These are phyloP conservation scores for Orchesella cincta DNA, from an alignment of 1,140 invertebrate species.

Conservation along the genomic window DNA sequence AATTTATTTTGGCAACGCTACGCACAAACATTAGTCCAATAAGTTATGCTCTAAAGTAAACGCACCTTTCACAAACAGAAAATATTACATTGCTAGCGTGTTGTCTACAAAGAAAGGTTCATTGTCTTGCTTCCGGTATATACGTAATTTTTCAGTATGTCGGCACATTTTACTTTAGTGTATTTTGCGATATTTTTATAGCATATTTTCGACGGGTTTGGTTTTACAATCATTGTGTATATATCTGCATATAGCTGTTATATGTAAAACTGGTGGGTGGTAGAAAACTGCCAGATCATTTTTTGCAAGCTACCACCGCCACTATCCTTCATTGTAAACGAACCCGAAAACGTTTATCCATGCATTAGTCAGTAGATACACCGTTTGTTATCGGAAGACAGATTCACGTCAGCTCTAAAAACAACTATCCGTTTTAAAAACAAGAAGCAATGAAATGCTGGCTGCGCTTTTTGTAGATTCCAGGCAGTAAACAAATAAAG, in stretches of 20 bases:
- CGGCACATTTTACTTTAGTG: background rate
- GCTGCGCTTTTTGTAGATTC: too few relatives aligned
- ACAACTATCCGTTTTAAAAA: too few relatives aligned
- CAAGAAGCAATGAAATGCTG: too few relatives aligned
- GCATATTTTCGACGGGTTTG: background rate
- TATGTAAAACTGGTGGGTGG: background rate
- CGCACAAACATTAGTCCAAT: background rate
- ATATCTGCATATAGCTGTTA: too few relatives aligned
- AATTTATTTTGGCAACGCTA: constrained; percentile 12
- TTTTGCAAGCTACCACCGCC: background rate
- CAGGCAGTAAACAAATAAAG: too few relatives aligned
- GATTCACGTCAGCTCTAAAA: too few relatives aligned
- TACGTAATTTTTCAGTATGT: background rate
- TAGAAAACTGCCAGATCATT: too few relatives aligned
- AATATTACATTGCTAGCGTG: too few relatives aligned
- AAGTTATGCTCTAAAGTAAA: background rate
- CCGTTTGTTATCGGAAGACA: too few relatives aligned
- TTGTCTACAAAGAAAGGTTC: background rate
- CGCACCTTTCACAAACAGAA: background rate
- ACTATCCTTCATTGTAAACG: constrained; percentile 9
- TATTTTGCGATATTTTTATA: background rate
- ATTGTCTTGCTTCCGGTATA: too few relatives aligned
- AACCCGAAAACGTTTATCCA: constrained; percentile 22
- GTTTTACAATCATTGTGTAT: background rate
- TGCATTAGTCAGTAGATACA: constrained; percentile 1